These are phyloP conservation scores for Macrosoma leucophasiata DNA, from an alignment of 2,888 invertebrate genomes.

Conservation along the genomic window DNA sequence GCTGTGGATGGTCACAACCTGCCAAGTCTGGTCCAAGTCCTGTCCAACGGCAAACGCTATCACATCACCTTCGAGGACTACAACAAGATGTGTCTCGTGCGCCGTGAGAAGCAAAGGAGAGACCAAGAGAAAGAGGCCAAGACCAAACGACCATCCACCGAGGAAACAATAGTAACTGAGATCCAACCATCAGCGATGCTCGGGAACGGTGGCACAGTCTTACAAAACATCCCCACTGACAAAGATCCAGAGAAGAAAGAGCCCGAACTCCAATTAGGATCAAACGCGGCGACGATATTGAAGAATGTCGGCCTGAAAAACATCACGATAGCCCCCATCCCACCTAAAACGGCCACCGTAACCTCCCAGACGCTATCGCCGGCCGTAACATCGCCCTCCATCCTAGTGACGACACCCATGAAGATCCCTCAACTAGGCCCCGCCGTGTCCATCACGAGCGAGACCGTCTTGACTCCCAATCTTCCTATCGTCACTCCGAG, in stretches of 20 bases:
- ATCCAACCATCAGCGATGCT: constrained; percentile 54
- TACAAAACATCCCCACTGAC: constrained; percentile 41
- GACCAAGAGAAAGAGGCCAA: constrained; percentile 59
- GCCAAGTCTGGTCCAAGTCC: constrained; percentile 82
- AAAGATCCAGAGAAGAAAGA: constrained; percentile 41
- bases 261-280: constrained; percentile 42
- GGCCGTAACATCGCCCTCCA: constrained; percentile 40
- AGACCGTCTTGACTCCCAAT: constrained; percentile 37
- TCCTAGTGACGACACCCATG: constrained; percentile 46
- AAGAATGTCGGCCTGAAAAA: constrained; percentile 69
- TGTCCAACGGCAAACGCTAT: constrained; percentile 86
- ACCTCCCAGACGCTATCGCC: constrained; percentile 48
- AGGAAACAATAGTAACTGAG: constrained; percentile 51
- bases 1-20: constrained; percentile 76
- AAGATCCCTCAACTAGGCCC: constrained; percentile 52
- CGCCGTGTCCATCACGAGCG: constrained; percentile 50
- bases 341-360: constrained; percentile 55
- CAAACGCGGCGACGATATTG: constrained; percentile 60
- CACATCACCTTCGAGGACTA: constrained; percentile 87
- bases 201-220: constrained; percentile 57
- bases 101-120: constrained; percentile 79
- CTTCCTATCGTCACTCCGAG: constrained; percentile 40
- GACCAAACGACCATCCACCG: constrained; percentile 31
- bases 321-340: constrained; percentile 66
- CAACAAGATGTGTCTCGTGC: constrained; percentile 85